phyloP scores from a whole-genome alignment of 2,888 invertebrate genomes.

The Scaptodrosophila latifasciaeformis region DNA sequence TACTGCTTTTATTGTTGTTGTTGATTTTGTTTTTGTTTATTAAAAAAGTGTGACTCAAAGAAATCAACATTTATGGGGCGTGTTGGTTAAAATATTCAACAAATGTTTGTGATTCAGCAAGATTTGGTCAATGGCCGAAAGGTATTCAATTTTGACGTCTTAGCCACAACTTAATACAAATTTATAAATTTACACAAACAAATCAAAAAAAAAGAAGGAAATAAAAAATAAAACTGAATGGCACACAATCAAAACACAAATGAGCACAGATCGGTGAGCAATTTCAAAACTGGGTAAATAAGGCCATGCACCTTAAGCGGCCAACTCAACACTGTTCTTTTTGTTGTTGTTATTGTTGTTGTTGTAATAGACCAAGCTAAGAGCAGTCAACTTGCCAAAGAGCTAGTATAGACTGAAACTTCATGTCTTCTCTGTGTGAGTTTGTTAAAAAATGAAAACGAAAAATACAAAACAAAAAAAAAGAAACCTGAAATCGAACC shows the following conservation, averaged over 20 bases:
- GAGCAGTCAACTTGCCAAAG: not conserved
- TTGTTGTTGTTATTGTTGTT: not conserved
- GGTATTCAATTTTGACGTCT: conserved; percentile 1
- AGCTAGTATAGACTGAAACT: too few species aligned
- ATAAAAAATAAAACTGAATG: not conserved
- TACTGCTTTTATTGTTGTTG: too few species aligned
- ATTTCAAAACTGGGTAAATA: conserved; percentile 69
- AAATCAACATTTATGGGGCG: too few species aligned
- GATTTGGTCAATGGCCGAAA: conserved; percentile 3
- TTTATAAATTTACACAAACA: not conserved
- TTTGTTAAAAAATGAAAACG: conserved; percentile 5
- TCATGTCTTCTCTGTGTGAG: not conserved
- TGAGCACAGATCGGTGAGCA: conserved; percentile 39
- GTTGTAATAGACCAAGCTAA: conserved; percentile 14
- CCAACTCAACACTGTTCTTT: too few species aligned
- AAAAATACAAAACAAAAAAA: conserved; percentile 35
- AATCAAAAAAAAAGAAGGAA: not conserved
- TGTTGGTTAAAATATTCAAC: conserved; percentile 27
- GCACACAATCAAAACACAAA: conserved; percentile 9
- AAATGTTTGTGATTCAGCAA: conserved; percentile 1
- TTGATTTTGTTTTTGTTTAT: too few species aligned
- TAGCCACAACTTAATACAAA: not conserved
- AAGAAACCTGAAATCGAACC: conserved; percentile 39
- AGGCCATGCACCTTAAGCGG: conserved; percentile 64
- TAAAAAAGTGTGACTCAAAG: too few species aligned